phyloP scores from a whole-genome alignment of 2,113 vertebrate genomes.

The Nanorana parkeri region DNA sequence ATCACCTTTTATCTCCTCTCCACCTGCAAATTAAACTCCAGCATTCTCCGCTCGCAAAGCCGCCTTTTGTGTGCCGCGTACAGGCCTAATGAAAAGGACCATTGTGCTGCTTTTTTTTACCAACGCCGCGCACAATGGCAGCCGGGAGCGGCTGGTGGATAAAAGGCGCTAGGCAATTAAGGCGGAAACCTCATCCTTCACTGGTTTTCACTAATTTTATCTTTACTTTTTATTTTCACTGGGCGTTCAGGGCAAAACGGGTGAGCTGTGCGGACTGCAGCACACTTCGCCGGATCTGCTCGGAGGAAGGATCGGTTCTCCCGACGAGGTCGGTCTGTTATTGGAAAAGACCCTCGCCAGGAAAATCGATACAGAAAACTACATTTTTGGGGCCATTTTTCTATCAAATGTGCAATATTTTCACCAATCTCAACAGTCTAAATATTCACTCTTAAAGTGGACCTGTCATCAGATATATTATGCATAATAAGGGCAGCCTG shows the following conservation, averaged over 20 bases:
- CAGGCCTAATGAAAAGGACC: slow-evolving; percentile 89
- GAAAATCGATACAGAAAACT: too few species aligned
- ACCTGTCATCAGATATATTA: too few species aligned
- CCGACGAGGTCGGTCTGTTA: too few species aligned
- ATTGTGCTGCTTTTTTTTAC: slow-evolving; percentile 92
- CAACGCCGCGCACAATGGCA: slow-evolving; percentile 87
- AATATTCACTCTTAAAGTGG: too few species aligned
- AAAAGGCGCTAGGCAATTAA: slow-evolving; percentile 88
- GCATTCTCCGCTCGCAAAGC: slow-evolving; percentile 85
- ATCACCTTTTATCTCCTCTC: slow-evolving; percentile 81
- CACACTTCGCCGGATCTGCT: slow-evolving; percentile 64
- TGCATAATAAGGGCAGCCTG: too few species aligned
- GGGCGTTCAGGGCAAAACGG: slow-evolving; percentile 78
- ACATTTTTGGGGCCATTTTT: too few species aligned
- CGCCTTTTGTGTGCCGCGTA: slow-evolving; percentile 83
- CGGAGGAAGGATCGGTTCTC: too few species aligned
- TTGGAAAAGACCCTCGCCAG: too few species aligned
- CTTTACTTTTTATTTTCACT: slow-evolving; percentile 68
- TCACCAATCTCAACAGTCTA: too few species aligned
- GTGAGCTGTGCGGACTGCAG: slow-evolving; percentile 54
- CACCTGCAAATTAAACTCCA: slow-evolving; percentile 85
- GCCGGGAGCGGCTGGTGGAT: slow-evolving; percentile 82
- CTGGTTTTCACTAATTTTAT: not conserved
- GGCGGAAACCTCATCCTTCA: slow-evolving; percentile 81
- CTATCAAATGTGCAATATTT: too few species aligned